phyloP scores from a whole-genome alignment of 1,140 invertebrate genomes.

The Venturia canescens region DNA sequence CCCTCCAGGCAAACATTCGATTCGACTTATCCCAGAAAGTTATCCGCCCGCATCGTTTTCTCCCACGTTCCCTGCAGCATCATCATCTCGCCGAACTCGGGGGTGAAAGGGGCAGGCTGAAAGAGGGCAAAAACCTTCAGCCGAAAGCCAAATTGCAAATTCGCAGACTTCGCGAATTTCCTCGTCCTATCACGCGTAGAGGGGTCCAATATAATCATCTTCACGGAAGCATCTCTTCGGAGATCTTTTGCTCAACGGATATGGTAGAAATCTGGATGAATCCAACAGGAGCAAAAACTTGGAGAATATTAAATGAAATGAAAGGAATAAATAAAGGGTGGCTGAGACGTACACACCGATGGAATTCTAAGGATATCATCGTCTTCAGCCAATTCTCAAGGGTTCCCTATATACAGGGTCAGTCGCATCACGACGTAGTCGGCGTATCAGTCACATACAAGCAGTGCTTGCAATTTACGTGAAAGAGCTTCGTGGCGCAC shows the following conservation, averaged over 20 bases:
- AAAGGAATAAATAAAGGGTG: slow-evolving; percentile 27
- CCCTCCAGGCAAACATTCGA: slow-evolving; percentile 21
- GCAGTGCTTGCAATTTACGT: no score
- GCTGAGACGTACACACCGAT: not conserved
- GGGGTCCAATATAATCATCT: slow-evolving; percentile 27
- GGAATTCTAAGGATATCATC: not conserved
- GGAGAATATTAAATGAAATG: slow-evolving; percentile 32
- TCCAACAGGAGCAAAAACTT: not conserved
- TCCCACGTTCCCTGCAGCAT: slow-evolving; percentile 15
- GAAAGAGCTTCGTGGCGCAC: no score
- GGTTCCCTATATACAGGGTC: not conserved
- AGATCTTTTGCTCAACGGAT: slow-evolving; percentile 2
- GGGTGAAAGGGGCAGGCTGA: not conserved
- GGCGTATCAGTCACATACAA: no score
- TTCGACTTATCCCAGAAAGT: slow-evolving; percentile 17
- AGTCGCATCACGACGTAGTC: not conserved
- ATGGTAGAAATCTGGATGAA: not conserved
- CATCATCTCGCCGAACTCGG: not conserved
- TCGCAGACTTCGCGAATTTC: slow-evolving; percentile 32
- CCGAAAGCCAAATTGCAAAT: slow-evolving; percentile 36
- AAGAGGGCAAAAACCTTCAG: slow-evolving; percentile 1
- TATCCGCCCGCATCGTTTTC: slow-evolving; percentile 25
- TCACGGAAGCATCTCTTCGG: slow-evolving; percentile 8
- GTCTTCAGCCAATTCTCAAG: not conserved
- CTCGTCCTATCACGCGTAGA: not conserved